Percentiles rank a stretch among this genome's conserved stretches.
These are phyloP conservation scores for Alosa alosa DNA, from an alignment of 2,113 vertebrate genomes.

Conservation along the genomic window DNA sequence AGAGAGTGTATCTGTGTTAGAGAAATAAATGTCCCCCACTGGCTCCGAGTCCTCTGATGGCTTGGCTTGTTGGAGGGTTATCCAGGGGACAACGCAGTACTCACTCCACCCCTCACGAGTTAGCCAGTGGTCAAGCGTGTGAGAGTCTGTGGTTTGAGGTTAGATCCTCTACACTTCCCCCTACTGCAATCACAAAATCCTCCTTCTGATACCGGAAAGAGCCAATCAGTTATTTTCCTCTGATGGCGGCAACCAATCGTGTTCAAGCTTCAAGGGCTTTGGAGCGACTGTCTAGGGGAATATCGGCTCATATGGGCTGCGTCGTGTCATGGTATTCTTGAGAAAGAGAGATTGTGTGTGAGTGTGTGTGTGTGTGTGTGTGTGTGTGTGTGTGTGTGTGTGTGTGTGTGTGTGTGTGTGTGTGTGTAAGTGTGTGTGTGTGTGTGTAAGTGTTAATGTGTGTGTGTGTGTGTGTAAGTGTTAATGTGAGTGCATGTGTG, in stretches of 20 bases:
- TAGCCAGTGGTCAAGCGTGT: not conserved
- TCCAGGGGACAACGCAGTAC: not conserved
- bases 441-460: not conserved
- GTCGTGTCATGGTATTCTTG: not conserved
- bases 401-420: not conserved
- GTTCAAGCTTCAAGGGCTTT: not conserved
- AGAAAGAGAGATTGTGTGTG: not conserved
- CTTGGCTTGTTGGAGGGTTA: not conserved
- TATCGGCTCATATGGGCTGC: not conserved
- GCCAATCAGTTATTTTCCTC: not conserved
- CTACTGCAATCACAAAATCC: not conserved
- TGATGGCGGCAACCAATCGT: not conserved
- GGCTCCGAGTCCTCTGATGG: not conserved
- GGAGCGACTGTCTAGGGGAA: not conserved
- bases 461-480: too few species aligned
- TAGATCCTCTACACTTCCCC: not conserved
- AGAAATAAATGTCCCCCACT: not conserved
- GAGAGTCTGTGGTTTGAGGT: not conserved
- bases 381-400: constrained; percentile 3
- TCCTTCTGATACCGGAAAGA: not conserved
- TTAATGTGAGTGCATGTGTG: not conserved
- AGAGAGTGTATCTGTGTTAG: not conserved
- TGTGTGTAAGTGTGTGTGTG: not conserved
- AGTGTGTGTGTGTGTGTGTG: not conserved
- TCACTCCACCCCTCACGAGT: not conserved